Base-by-base conservation (phyloP, 2,797 vertebrate species). In the Ctenopoma multispine region DNA sequence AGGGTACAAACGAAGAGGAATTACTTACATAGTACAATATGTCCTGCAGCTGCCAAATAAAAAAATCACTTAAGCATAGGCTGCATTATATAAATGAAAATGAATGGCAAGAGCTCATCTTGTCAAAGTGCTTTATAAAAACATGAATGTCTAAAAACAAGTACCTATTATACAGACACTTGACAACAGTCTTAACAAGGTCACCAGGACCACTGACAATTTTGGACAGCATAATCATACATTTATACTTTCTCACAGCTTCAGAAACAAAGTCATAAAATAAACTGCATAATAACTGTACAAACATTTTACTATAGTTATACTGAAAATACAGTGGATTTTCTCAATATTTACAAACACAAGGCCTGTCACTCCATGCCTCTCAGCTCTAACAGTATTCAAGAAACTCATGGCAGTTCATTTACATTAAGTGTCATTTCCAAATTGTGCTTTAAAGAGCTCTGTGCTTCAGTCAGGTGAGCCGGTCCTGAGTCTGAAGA, bases 71-170 rank as follows among this genome's bases (percentile, higher is more conserved):
- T 69, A 51, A 76, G 72, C 34, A 17, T 48, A 44, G 27, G 44
- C 49, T 72, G 65, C 67, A 69, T 49, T 18, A 76, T 17, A 2
- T 79, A 75, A 82, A 57, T 63, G 49, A 76, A 63, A 79, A 71
- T 34, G 44, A 83, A 66, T 63, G 72, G 36, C 54, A 69, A 61
- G 53, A 82, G 65, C 68, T 85, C 46, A 66, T 81, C 72, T 77
- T 62, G 79, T 64, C 82, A 91, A 92, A 93, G 90, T 92, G 90
- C 90, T 88, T 88, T 68, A 66, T 85, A 84, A 90, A 90, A 87
- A 88, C 70, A 73, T 71, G 47, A 81, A 85, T 38, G 10, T 77
- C 66, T 74, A 71, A 77, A 76, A 73, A 54, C 36, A 70, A 59
- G 34, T 73, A 77, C 55, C 54, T 74, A 59, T 63, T 71, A 67